Conservation (phyloP, 92 coral and sea anemone species). For the Umimayanthus kanabou region DNA sequence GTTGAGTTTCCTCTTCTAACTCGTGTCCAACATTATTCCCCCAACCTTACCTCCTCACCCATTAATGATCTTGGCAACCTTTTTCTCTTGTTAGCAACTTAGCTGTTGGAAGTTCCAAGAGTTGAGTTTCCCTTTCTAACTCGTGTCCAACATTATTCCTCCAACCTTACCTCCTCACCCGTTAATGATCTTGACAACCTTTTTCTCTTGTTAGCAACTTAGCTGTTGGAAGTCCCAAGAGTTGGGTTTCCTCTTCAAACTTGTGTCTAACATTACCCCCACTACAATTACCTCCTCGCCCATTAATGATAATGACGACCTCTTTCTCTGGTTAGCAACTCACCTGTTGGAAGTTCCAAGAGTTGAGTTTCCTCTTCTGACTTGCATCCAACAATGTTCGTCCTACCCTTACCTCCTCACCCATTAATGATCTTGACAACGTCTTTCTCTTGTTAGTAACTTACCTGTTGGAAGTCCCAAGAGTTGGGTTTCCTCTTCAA, state of each 20-base stretch:
- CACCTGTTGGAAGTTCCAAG: slow-evolving; percentile 84
- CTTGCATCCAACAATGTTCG: slow-evolving; percentile 96
- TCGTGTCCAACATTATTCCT: slow-evolving; percentile 98
- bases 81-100: background rate
- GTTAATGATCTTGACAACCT: background rate
- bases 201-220: background rate
- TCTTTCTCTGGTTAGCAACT: background rate
- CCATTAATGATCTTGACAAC: background rate
- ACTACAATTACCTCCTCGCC: too few relatives aligned
- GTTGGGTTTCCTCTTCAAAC: slow-evolving; percentile 69
- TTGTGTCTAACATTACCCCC: slow-evolving; percentile 96
- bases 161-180: background rate
- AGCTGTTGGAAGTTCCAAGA: too few relatives aligned
- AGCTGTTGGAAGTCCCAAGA: too few relatives aligned
- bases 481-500: slow-evolving; percentile 64
- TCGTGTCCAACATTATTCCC: slow-evolving; percentile 98
- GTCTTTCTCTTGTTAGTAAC: background rate
- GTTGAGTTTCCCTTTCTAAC: slow-evolving; percentile 67
- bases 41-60: background rate
- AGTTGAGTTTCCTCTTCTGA: slow-evolving; percentile 92
- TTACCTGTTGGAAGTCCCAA: too few relatives aligned
- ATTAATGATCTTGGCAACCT: background rate
- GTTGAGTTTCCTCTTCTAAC: slow-evolving; percentile 68
- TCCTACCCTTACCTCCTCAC: slow-evolving; percentile 4
- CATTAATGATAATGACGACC: background rate